Conservation (phyloP, 2,113 vertebrate species). For the Toxotes chatareus region DNA sequence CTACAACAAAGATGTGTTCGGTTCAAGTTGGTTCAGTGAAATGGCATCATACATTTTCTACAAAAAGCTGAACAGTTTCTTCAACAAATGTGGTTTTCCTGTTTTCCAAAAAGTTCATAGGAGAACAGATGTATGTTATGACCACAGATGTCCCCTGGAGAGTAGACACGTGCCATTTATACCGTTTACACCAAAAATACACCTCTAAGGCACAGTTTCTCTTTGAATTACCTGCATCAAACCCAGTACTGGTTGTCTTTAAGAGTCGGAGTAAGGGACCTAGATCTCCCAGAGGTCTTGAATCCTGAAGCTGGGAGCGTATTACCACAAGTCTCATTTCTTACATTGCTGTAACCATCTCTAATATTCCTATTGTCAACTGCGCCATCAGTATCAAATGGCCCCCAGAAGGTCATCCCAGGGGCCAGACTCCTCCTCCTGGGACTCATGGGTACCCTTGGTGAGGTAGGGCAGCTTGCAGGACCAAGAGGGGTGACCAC, state of each 20-base stretch:
- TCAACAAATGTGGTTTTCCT: background rate
- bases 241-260: constrained; percentile 90
- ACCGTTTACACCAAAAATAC: background rate
- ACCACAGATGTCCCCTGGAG: constrained; percentile 4
- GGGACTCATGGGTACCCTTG: constrained; percentile 54
- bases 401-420: constrained; percentile 79
- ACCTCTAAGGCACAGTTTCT: constrained; percentile 69
- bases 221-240: constrained; percentile 67
- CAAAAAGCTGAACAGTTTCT: constrained; percentile 4
- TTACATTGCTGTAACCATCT: constrained; percentile 22
- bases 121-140: constrained; percentile 23
- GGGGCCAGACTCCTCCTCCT: constrained; percentile 66
- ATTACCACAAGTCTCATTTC: constrained; percentile 1
- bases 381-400: constrained; percentile 78
- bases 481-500: constrained; percentile 86
- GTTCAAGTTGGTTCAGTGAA: constrained; percentile 14
- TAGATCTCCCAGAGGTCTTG: constrained; percentile 42
- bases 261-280: constrained; percentile 82
- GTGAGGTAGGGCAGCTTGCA: constrained; percentile 58
- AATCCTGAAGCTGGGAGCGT: constrained; percentile 24
- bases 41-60: background rate
- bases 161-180: background rate
- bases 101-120: constrained; percentile 8
- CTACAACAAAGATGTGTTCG: constrained; percentile 19
- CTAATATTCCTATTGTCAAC: constrained; percentile 5